Evolutionary conservation across 2,797 vertebrate genomes (phyloP).

Genomic region (Coreius guichenoti): DNA sequence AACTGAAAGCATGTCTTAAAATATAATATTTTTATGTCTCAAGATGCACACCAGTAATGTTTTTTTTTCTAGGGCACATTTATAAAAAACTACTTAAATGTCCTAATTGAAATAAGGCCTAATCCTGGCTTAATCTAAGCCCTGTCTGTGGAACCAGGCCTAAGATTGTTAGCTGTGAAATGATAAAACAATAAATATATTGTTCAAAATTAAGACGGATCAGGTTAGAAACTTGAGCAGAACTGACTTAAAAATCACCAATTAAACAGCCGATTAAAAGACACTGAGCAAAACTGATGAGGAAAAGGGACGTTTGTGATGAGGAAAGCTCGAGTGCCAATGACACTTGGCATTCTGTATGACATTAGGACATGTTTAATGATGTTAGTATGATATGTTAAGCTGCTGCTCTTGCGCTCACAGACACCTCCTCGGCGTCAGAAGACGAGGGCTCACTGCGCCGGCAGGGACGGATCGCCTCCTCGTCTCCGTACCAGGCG

Average conservation of each 20-base stretch:
- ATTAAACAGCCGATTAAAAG: not conserved
- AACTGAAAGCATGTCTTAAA: too few species aligned
- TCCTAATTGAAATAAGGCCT: too few species aligned
- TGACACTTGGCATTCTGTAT: not conserved
- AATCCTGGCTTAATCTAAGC: too few species aligned
- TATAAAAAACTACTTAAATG: too few species aligned
- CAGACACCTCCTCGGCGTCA: conserved; percentile 98
- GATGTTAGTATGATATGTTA: not conserved
- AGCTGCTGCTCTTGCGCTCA: conserved; percentile 68
- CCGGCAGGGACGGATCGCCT: conserved; percentile 87
- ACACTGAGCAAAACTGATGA: not conserved
- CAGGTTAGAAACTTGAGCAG: not conserved
- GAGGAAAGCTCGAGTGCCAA: not conserved
- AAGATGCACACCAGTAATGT: too few species aligned
- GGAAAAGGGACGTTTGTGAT: not conserved
- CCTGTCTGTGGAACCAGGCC: too few species aligned
- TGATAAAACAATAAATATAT: not conserved
- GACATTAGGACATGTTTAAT: not conserved
- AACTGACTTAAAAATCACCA: not conserved
- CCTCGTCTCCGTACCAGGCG: conserved; percentile 88
- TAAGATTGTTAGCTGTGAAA: not conserved
- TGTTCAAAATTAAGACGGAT: not conserved
- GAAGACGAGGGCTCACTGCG: conserved; percentile 97
- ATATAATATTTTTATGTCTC: too few species aligned
- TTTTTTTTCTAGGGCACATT: too few species aligned